A percentile compares a stretch with the other conserved stretches of the same genome.
Conservation (phyloP, 2,113 vertebrate genomes). For the Hippocampus zosterae region DNA sequence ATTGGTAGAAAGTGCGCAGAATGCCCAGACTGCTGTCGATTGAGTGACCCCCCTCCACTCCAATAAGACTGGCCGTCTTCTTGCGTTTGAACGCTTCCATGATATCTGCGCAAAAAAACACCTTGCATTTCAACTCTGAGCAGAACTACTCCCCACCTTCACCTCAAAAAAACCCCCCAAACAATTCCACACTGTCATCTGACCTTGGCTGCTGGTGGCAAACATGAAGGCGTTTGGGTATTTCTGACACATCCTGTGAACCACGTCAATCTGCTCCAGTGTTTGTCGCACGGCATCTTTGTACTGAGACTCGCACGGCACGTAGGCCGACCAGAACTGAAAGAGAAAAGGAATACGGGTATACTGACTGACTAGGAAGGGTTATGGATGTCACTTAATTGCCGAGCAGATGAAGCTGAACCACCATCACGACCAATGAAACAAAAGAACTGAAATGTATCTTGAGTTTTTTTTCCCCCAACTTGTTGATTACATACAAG, state of each 20-base stretch:
- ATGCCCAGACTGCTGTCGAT: slow-evolving; percentile 89
- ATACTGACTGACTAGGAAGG: background rate
- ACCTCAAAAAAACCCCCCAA: too few species aligned
- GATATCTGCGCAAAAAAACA: slow-evolving; percentile 67
- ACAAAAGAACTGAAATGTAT: background rate
- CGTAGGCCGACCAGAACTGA: slow-evolving; percentile 91
- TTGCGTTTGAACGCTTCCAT: slow-evolving; percentile 59
- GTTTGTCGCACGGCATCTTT: slow-evolving; percentile 86
- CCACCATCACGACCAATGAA: background rate
- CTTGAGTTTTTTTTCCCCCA: too few species aligned
- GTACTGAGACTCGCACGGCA: slow-evolving; percentile 83
- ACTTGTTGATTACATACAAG: too few species aligned
- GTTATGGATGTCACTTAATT: background rate
- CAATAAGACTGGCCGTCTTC: slow-evolving; percentile 86
- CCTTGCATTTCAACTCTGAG: background rate
- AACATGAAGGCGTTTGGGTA: slow-evolving; percentile 81
- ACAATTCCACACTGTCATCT: slow-evolving; percentile 1
- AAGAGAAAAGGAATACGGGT: slow-evolving; percentile 2
- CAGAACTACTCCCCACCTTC: background rate
- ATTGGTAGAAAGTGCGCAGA: slow-evolving; percentile 80
- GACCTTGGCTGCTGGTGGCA: slow-evolving; percentile 72
- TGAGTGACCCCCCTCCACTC: slow-evolving; percentile 91
- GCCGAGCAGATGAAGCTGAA: background rate
- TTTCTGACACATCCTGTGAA: slow-evolving; percentile 82
- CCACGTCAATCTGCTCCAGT: slow-evolving; percentile 90